Evolutionary conservation across 2,113 vertebrate genomes (phyloP).

Genomic region (Plecotus auritus): DNA sequence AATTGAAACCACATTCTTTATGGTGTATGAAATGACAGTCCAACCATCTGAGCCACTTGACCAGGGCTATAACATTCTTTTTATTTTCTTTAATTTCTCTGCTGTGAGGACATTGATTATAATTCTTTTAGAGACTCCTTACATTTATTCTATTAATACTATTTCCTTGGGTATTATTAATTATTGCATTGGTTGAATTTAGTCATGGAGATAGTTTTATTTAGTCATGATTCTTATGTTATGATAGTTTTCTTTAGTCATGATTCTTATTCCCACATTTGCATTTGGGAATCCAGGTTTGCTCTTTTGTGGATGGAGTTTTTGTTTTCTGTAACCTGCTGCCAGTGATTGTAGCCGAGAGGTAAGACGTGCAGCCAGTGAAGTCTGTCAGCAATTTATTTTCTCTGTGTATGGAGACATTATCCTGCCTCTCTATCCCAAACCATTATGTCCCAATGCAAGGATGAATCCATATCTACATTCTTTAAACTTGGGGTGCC

Average conservation of each 20-base stretch:
- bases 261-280: too few species aligned
- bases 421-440: neutral
- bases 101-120: neutral
- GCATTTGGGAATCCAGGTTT: neutral
- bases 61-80: neutral
- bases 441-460: neutral
- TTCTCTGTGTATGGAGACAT: neutral
- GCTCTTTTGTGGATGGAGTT: neutral
- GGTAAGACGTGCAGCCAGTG: neutral
- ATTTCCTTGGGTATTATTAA: neutral
- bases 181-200: constrained; percentile 36
- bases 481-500: neutral
- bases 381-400: neutral
- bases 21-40: neutral
- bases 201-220: neutral
- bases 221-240: neutral
- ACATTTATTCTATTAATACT: neutral
- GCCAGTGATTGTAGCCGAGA: neutral
- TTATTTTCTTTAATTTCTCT: neutral
- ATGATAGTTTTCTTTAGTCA: too few species aligned
- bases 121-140: neutral
- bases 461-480: neutral
- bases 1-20: neutral
- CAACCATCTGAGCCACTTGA: neutral
- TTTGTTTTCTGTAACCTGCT: neutral